These are phyloP conservation scores for Eurystomus glaucurus DNA, from an alignment of 2,797 vertebrate genomes.

Conservation along the genomic window DNA sequence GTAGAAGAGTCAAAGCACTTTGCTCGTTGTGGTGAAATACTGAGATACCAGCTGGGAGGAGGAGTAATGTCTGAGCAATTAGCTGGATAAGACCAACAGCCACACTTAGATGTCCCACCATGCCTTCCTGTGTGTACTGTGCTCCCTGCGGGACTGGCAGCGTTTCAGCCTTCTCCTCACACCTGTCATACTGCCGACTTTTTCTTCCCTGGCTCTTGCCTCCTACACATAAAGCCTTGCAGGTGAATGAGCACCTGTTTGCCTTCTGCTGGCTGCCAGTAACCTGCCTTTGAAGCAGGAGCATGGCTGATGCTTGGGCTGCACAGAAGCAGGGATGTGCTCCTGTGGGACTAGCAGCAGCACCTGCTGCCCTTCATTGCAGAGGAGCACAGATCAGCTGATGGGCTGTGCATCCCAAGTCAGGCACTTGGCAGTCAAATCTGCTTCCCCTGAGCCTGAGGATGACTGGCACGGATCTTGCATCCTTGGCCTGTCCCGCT, in stretches of 20 bases:
- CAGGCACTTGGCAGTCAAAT: neutral
- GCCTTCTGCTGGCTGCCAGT: neutral
- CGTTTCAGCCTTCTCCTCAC: neutral
- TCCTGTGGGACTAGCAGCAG: neutral
- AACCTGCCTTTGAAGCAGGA: neutral
- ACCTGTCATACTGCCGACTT: neutral
- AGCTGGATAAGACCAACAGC: neutral
- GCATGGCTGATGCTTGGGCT: neutral
- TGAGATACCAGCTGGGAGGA: neutral
- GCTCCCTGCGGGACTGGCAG: neutral
- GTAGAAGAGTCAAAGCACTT: neutral
- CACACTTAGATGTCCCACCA: neutral
- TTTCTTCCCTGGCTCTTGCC: neutral
- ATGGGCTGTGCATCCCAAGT: fast-evolving
- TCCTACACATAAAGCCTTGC: neutral
- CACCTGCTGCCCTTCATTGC: too few species aligned
- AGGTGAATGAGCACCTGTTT: neutral
- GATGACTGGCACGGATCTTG: fast-evolving
- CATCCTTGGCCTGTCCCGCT: neutral
- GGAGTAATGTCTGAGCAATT: neutral
- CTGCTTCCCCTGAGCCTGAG: fast-evolving
- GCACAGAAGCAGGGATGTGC: neutral
- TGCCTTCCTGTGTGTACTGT: neutral
- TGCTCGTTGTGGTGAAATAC: neutral
- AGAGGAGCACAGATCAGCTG: fast-evolving